Percentiles rank a stretch among this genome's conserved stretches.
These are phyloP conservation scores for Ceraclea dissimilis DNA, from an alignment of 2,888 invertebrate genomes.

Conservation along the genomic window DNA sequence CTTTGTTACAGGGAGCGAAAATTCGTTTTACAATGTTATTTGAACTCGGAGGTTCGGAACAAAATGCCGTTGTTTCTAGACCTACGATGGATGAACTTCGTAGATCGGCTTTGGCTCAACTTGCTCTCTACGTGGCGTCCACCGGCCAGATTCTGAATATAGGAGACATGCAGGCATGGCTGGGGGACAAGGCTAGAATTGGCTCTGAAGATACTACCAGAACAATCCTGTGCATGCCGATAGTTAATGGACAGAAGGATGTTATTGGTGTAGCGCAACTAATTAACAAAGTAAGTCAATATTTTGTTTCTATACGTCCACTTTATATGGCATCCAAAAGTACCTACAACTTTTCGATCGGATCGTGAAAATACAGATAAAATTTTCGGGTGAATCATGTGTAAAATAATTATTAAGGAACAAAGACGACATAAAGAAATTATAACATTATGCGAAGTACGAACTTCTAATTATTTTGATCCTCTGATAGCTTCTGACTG, in stretches of 20 bases:
- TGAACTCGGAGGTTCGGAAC: conserved; percentile 66
- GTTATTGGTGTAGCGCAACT: conserved; percentile 89
- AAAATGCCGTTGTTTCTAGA: conserved; percentile 55
- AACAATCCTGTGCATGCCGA: conserved; percentile 88
- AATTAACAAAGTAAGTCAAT: conserved; percentile 72
- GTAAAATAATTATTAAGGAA: too few species aligned
- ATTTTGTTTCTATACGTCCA: too few species aligned
- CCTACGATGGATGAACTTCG: conserved; percentile 56
- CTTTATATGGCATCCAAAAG: too few species aligned
- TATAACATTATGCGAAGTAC: too few species aligned
- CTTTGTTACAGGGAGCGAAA: conserved; percentile 33
- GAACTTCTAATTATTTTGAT: too few species aligned
- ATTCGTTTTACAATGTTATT: conserved; percentile 79
- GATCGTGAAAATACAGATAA: too few species aligned
- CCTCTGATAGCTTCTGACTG: too few species aligned
- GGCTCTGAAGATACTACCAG: conserved; percentile 56
- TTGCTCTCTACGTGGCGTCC: conserved; percentile 80
- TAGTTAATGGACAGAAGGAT: conserved; percentile 80
- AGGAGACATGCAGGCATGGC: conserved; percentile 71
- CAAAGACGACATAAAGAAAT: too few species aligned
- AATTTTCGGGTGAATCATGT: too few species aligned
- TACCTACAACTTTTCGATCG: too few species aligned
- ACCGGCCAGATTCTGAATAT: conserved; percentile 87
- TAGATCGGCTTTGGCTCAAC: conserved; percentile 68
- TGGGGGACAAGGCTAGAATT: conserved; percentile 54